A percentile compares a stretch with the other conserved stretches of the same genome.
These are phyloP conservation scores for Capromys pilorides DNA, from an alignment of 2,797 vertebrate genomes.

Conservation along the genomic window DNA sequence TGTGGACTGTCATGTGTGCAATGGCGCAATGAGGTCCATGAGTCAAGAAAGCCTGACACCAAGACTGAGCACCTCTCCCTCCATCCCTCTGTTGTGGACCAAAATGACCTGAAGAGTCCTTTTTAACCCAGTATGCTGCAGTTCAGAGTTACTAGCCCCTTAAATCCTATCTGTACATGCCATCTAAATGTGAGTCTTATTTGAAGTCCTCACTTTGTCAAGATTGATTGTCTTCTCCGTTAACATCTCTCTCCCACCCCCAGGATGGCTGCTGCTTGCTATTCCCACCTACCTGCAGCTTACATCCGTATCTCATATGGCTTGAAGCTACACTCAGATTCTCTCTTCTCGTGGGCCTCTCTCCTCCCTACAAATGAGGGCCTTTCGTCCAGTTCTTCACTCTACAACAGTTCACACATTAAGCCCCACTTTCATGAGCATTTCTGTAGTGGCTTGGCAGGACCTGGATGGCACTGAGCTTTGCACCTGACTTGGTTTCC, in stretches of 20 bases:
- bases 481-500: neutral
- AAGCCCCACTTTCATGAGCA: neutral
- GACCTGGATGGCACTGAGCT: neutral
- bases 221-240: neutral
- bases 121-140: neutral
- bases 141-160: neutral
- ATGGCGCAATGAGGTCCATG: neutral
- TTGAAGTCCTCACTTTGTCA: neutral
- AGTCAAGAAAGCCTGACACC: neutral
- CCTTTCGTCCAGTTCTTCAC: neutral
- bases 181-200: neutral
- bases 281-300: neutral
- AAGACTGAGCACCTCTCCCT: neutral
- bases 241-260: neutral
- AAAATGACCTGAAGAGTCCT: neutral
- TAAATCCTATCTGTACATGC: neutral
- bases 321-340: neutral
- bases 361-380: neutral
- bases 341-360: neutral
- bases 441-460: neutral
- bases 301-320: neutral
- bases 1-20: neutral
- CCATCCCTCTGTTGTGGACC: neutral
- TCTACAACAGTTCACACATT: neutral
- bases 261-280: neutral